phyloP scores from a whole-genome alignment of 1,140 invertebrate species.

The Aphaenogaster floridana region DNA sequence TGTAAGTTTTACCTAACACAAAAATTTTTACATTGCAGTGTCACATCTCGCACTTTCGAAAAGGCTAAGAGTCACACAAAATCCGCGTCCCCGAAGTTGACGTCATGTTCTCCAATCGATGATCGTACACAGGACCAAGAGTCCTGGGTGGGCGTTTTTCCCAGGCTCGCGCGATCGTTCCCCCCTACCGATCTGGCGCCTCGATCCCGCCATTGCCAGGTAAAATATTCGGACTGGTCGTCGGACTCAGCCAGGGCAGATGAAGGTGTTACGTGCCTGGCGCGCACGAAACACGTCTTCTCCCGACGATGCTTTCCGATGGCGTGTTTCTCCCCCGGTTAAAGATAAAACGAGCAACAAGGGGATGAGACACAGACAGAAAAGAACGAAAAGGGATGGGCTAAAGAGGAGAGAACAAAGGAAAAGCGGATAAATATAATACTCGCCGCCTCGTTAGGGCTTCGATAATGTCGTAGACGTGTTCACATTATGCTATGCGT shows the following conservation, averaged over 20 bases:
- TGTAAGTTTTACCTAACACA: neutral
- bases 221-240: conserved; percentile 72
- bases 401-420: conserved; percentile 17
- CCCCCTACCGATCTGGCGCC: conserved; percentile 64
- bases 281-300: conserved; percentile 71
- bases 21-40: neutral
- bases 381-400: conserved; percentile 26
- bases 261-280: conserved; percentile 83
- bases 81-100: conserved; percentile 33
- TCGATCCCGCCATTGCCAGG: conserved; percentile 60
- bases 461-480: conserved; percentile 6
- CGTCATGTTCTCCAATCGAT: conserved; percentile 52
- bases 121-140: conserved; percentile 57
- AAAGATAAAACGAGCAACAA: conserved; percentile 59
- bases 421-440: conserved; percentile 49
- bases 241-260: conserved; percentile 76
- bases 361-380: conserved; percentile 43
- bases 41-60: neutral
- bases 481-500: neutral
- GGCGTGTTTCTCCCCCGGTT: conserved; percentile 38
- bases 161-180: conserved; percentile 67
- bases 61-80: neutral
- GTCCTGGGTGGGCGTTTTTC: conserved; percentile 74
- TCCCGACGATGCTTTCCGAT: conserved; percentile 42
- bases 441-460: conserved; percentile 22